A percentile compares a stretch with the other conserved stretches of the same genome.
phyloP scores from a whole-genome alignment of 2,113 vertebrate species.

The Lepus americanus region DNA sequence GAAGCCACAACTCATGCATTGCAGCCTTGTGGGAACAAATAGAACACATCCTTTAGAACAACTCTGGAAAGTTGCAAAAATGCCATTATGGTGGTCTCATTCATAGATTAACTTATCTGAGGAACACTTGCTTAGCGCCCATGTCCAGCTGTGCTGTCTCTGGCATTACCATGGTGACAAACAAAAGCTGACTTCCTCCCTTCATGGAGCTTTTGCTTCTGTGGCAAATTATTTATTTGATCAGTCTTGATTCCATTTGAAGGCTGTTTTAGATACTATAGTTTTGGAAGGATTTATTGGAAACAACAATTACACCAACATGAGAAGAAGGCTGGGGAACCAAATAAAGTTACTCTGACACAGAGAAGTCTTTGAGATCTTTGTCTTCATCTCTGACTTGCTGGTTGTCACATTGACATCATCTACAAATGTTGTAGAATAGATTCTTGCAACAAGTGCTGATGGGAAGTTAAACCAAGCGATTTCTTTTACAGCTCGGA shows the following conservation, averaged over 20 bases:
- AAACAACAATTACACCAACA: background rate
- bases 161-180: background rate
- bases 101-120: background rate
- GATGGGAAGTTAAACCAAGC: background rate
- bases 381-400: background rate
- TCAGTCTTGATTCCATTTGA: background rate
- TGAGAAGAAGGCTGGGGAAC: background rate
- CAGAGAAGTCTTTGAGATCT: background rate
- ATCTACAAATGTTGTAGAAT: background rate
- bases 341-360: background rate
- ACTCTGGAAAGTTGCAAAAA: slow-evolving; percentile 39
- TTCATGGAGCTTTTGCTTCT: background rate
- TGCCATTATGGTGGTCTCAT: background rate
- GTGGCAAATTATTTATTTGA: background rate
- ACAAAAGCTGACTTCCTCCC: background rate
- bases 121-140: background rate
- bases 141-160: background rate
- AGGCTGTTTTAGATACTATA: background rate
- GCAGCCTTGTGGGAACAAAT: background rate
- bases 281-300: slow-evolving; percentile 49
- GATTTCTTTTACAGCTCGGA: background rate
- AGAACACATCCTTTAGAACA: background rate
- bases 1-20: slow-evolving; percentile 32
- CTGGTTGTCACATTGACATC: background rate
- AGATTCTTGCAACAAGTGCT: background rate